Evolutionary conservation across 2,888 invertebrate genomes (phyloP).

Genomic region (Amphipoea oculea): DNA sequence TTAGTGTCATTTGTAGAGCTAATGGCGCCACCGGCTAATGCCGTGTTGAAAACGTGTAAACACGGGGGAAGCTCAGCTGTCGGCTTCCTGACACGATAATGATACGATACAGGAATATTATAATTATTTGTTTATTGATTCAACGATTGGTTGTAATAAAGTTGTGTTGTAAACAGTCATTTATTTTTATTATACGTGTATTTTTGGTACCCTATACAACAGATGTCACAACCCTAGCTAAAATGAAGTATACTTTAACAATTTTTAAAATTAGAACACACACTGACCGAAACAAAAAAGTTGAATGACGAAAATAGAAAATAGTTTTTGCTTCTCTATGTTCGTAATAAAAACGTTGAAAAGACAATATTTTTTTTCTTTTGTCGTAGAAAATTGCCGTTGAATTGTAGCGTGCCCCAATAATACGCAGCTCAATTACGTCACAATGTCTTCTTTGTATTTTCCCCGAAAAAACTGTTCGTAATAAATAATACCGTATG

Average conservation of each 20-base stretch:
- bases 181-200: slow-evolving; percentile 15
- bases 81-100: slow-evolving; percentile 77
- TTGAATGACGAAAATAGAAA: slow-evolving; percentile 28
- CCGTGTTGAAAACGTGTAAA: slow-evolving; percentile 79
- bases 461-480: slow-evolving; percentile 83
- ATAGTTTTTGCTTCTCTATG: slow-evolving; percentile 31
- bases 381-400: slow-evolving; percentile 74
- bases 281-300: slow-evolving; percentile 16
- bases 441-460: slow-evolving; percentile 89
- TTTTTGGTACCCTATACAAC: slow-evolving; percentile 10
- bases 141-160: slow-evolving; percentile 32
- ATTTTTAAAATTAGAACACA: slow-evolving; percentile 31
- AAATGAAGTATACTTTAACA: neutral
- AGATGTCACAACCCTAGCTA: slow-evolving; percentile 10
- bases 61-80: slow-evolving; percentile 71
- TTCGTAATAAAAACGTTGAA: slow-evolving; percentile 46
- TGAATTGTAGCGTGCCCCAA: slow-evolving; percentile 81
- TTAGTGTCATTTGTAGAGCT: slow-evolving; percentile 90
- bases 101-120: slow-evolving; percentile 64
- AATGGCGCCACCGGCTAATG: slow-evolving; percentile 87
- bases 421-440: slow-evolving; percentile 88
- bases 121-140: slow-evolving; percentile 64
- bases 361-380: slow-evolving; percentile 64
- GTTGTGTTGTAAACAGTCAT: slow-evolving; percentile 25
- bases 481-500: slow-evolving; percentile 90